Conservation (phyloP, 53 echinoderm and acorn worm species). For the Paracentrotus lividus region DNA sequence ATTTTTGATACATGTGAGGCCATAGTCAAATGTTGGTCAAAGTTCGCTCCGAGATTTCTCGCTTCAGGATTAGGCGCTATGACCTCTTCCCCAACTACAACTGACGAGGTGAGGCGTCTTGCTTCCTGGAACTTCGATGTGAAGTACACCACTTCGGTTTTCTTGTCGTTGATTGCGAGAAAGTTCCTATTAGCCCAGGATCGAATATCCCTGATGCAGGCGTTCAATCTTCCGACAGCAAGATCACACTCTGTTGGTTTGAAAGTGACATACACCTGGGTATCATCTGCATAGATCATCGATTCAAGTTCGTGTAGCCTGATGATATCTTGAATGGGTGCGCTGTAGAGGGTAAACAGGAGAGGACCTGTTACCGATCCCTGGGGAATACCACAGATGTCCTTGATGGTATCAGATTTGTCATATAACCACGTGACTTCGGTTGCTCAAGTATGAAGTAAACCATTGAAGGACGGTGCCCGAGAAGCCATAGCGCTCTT, state of each 20-base stretch:
- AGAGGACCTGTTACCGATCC: constrained; percentile 42
- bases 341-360: constrained; percentile 49
- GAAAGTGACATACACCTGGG: constrained; percentile 68
- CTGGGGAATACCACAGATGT: constrained; percentile 32
- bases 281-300: constrained; percentile 75
- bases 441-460: too few relatives aligned
- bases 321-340: constrained; percentile 67
- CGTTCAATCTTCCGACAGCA: constrained; percentile 43
- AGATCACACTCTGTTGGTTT: constrained; percentile 49
- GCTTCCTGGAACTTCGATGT: constrained; percentile 69
- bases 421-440: too few relatives aligned
- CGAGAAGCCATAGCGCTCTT: too few relatives aligned
- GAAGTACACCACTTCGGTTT: constrained; percentile 70
- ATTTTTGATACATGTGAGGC: not conserved
- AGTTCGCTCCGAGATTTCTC: constrained; percentile 59
- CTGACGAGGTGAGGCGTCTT: not conserved
- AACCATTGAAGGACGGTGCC: too few relatives aligned
- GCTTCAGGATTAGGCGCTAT: constrained; percentile 25
- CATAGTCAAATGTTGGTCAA: constrained; percentile 20
- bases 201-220: constrained; percentile 65
- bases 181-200: constrained; percentile 67
- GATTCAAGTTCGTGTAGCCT: constrained; percentile 51
- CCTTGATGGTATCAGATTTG: not conserved
- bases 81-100: constrained; percentile 50
- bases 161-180: constrained; percentile 57